Percentiles rank a stretch among this genome's conserved stretches.
phyloP scores from a whole-genome alignment of 1,140 invertebrate genomes.

The Drosophila saltans region DNA sequence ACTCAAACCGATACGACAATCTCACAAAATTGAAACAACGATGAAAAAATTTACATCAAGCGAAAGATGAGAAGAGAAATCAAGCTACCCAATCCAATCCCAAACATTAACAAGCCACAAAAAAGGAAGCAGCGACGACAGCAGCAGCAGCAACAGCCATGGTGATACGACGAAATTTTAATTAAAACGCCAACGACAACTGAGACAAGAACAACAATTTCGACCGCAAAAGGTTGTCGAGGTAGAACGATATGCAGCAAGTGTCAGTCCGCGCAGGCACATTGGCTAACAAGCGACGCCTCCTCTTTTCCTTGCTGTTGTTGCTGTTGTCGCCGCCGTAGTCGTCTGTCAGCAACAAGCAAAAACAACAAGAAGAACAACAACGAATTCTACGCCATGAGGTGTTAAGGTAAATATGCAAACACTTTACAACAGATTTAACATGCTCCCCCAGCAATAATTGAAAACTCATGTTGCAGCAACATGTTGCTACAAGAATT shows the following conservation, averaged over 20 bases:
- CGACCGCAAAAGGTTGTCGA: conserved; percentile 68
- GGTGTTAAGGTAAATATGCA: conserved; percentile 72
- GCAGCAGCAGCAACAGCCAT: conserved; percentile 42
- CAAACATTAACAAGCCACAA: conserved; percentile 63
- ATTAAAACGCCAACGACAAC: conserved; percentile 69
- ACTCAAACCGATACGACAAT: conserved; percentile 44
- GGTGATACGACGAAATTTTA: conserved; percentile 73
- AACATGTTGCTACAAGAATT: conserved; percentile 65
- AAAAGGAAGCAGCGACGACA: conserved; percentile 58
- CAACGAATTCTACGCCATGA: conserved; percentile 32
- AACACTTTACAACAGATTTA: conserved; percentile 65
- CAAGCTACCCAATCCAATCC: conserved; percentile 12
- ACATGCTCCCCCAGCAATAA: conserved; percentile 64
- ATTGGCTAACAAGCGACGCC: conserved; percentile 71
- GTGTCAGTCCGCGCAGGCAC: conserved; percentile 57
- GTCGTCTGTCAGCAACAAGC: conserved; percentile 53
- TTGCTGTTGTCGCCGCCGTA: conserved; percentile 28
- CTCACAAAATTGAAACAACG: conserved; percentile 34
- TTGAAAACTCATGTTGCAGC: conserved; percentile 72
- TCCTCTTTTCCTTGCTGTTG: conserved; percentile 18
- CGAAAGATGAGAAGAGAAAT: conserved; percentile 22
- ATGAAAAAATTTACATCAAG: conserved; percentile 40
- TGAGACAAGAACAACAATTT: conserved; percentile 18
- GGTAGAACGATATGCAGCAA: conserved; percentile 72
- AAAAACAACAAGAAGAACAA: conserved; percentile 14